phyloP scores from a whole-genome alignment of 2,113 vertebrate genomes.

The Hyla sarda region DNA sequence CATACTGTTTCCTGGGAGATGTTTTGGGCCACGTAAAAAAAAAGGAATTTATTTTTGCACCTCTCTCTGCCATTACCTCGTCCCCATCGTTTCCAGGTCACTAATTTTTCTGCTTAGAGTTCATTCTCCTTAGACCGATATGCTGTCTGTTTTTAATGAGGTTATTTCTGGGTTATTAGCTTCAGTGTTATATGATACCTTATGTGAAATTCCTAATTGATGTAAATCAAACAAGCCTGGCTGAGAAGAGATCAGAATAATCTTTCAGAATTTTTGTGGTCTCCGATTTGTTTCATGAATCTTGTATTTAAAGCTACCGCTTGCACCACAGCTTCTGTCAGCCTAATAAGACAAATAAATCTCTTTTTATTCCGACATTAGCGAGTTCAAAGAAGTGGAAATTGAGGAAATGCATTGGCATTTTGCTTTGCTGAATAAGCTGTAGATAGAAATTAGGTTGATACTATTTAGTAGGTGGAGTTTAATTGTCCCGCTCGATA shows the following conservation, averaged over 20 bases:
- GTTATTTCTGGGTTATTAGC: slow-evolving; percentile 99
- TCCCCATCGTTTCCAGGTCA: slow-evolving; percentile 97
- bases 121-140: slow-evolving; percentile 97
- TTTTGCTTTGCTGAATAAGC: slow-evolving; percentile 99
- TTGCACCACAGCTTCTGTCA: slow-evolving; percentile 71
- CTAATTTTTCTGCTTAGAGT: slow-evolving; percentile 98
- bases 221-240: slow-evolving; percentile 95
- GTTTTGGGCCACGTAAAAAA: slow-evolving; percentile 78
- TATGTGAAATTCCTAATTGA: slow-evolving; percentile 93
- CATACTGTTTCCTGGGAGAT: slow-evolving; percentile 65
- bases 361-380: slow-evolving; percentile 85
- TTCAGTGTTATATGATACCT: slow-evolving; percentile 94
- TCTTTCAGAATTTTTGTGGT: slow-evolving; percentile 68
- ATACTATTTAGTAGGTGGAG: slow-evolving; percentile 78
- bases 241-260: slow-evolving; percentile 81
- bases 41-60: slow-evolving; percentile 77
- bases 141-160: slow-evolving; percentile 97
- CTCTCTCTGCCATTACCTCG: slow-evolving; percentile 87
- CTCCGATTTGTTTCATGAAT: slow-evolving; percentile 66
- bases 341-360: slow-evolving; percentile 80
- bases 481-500: slow-evolving; percentile 77
- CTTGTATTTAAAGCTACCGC: slow-evolving; percentile 69
- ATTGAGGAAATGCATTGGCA: slow-evolving; percentile 86
- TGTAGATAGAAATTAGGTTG: slow-evolving; percentile 84
- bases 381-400: slow-evolving; percentile 87